Evolutionary conservation across 2,113 vertebrate species (phyloP), one percentile per base, ranked within the genome.

Genomic region (Sorex araneus): DNA sequence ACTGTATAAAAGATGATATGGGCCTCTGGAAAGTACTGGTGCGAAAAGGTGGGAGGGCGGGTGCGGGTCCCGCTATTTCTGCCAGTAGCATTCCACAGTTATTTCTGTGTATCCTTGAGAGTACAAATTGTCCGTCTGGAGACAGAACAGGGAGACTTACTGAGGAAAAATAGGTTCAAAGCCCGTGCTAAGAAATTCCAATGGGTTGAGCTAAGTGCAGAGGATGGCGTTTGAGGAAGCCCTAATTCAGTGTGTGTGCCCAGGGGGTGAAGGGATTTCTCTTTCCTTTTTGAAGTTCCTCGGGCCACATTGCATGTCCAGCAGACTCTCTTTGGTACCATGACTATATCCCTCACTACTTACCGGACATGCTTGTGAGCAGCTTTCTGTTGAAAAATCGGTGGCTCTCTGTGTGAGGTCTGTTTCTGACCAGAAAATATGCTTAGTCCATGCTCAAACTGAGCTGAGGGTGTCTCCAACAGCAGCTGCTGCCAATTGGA

Each of bases 301-400:
- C 45, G 9, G 50, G 18, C 30, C 86, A 60, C 27, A 54, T 27
- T 89, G 66, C 13, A 60, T 50, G 3, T 57, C 36, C 30, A 74
- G 45, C 28, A 93, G 78, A 27, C 7, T 27, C 43, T 66, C 69
- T 76, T 30, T 40, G 15, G 13, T 12, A n/a, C 11, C 28, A 45
- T 78, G 43, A 25, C 50, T 45, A 23, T 85, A 69, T n/a, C 63
- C 40, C 12, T 43, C 4, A 4, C 63, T 19, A n/a, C 54, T 89
- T 64, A 73, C 25, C 57, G 6, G 47, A 43, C 71, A 85, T 74
- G 11, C 75, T 83, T 23, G 23, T 19, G 67, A 70, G 76, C 45
- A 88, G 67, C 57, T 93, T 94, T 93, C 75, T 71, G 67, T 83
- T 77, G 77, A 69, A 45, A 45, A 75, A 40, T 81, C 57, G 45